Evolutionary conservation across 2,888 invertebrate species (phyloP), one percentile per base, ranked within the genome.

Genomic region (Venustoraphidia nigricollis): DNA sequence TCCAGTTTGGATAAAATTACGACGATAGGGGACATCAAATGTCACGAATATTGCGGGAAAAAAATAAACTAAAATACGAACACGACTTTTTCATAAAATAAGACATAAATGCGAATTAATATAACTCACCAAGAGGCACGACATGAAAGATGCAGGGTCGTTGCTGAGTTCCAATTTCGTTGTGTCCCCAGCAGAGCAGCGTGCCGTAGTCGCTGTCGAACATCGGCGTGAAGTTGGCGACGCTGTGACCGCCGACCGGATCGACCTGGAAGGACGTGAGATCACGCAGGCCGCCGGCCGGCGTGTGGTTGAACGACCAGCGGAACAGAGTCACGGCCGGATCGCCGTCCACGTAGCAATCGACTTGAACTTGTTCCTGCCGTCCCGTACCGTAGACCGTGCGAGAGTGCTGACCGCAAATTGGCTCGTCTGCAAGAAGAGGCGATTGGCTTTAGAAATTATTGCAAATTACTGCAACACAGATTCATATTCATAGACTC

Each of bases 151-250:
- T 68, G 55, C 82, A 83, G 0, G 82, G 80, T 49, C 73, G 72
- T 14, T 68, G 66, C 60, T 81, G 81, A 2, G 72, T 62, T 1
- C 82, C 82, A 34, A 83, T 77, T 9, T 75, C 71, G 64, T 86
- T 86, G 43, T 72, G 71, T 0, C 81, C 85, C 63, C 82, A 77
- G 57, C 87, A 87, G 52, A 83, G 79, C 11, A 87, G 70, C 60
- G 83, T 83, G 17, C 87, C 87, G 62, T 86, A 87, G 64, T 86
- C 75, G 1, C 76, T 71, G 35, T 76, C 73, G 2, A 72, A 71
- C 51, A 72, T 73, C 46, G 77, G 75, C 61, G 70, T 69, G 61
- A 77, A 78, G 9, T 63, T 66, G 51, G 68, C 60, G 50, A 64
- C 56, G 56, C 68, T 67, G 45, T 58, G 58, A 40, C 63, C 60